Conservation (phyloP, 2,888 invertebrate genomes). For the Psylliodes chrysocephalus region DNA sequence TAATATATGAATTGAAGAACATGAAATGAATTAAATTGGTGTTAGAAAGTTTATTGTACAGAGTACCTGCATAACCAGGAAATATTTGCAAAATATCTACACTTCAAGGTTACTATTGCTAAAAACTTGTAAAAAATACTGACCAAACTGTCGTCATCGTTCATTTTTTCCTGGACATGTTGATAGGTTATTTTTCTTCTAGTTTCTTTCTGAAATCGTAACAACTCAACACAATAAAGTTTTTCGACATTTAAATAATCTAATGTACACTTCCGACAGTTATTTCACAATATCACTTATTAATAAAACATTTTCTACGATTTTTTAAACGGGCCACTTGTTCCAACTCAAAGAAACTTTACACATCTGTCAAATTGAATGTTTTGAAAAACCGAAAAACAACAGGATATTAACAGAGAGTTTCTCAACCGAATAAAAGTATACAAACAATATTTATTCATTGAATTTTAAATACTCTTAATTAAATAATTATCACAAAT, state of each 20-base stretch:
- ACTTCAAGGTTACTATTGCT: constrained; percentile 24
- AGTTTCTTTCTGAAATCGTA: constrained; percentile 5
- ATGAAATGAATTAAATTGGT: neutral
- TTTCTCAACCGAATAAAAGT: constrained; percentile 16
- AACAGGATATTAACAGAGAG: neutral
- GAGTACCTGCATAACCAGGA: constrained; percentile 13
- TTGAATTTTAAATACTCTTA: constrained; percentile 28
- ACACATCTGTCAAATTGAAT: constrained; percentile 48
- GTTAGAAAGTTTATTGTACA: constrained; percentile 24
- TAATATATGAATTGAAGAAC: neutral
- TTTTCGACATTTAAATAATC: constrained; percentile 26
- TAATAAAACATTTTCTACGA: constrained; percentile 10
- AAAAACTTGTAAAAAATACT: constrained; percentile 56
- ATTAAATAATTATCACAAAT: constrained; percentile 33
- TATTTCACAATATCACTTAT: constrained; percentile 10
- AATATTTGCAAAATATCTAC: constrained; percentile 16
- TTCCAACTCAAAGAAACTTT: constrained; percentile 33
- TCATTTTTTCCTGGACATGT: constrained; percentile 79
- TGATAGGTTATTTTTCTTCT: constrained; percentile 52
- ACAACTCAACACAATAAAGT: constrained; percentile 25
- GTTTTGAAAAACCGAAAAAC: constrained; percentile 11
- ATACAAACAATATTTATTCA: constrained; percentile 17
- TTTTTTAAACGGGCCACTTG: constrained; percentile 25
- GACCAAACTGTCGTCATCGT: constrained; percentile 79
- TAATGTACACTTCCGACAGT: neutral